A percentile compares a stretch with the other conserved stretches of the same genome.
Evolutionary conservation across 2,113 vertebrate species (phyloP).

Genomic region (Cichladusa arquata): DNA sequence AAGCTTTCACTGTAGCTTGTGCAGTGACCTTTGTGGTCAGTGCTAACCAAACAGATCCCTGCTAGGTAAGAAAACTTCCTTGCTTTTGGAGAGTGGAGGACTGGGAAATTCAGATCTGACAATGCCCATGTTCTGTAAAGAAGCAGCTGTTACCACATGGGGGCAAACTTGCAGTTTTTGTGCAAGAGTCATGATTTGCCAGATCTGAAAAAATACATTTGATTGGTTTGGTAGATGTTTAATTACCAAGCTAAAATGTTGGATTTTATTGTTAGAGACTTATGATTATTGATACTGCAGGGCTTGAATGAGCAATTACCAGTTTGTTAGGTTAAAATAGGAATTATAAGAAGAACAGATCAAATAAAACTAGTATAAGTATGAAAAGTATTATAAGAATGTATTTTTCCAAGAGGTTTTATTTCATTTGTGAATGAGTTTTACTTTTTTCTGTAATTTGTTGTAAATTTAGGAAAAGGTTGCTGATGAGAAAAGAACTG

Average conservation of each 20-base stretch:
- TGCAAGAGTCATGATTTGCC: neutral
- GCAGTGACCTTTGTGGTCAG: neutral
- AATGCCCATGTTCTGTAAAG: neutral
- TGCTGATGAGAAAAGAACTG: neutral
- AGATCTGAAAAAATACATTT: neutral
- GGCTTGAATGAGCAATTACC: neutral
- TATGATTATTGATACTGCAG: neutral
- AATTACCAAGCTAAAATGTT: neutral
- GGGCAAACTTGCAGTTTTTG: neutral
- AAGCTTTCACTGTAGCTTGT: neutral
- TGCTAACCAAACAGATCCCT: neutral
- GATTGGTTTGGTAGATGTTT: neutral
- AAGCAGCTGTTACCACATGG: neutral
- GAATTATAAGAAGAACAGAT: neutral
- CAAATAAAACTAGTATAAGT: neutral
- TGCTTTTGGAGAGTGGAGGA: neutral
- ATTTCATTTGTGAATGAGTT: neutral
- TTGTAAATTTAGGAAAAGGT: neutral
- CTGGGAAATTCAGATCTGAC: neutral
- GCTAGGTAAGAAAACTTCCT: neutral
- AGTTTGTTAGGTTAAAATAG: neutral
- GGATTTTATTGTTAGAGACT: neutral
- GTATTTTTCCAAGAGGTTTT: neutral
- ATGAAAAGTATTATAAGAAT: neutral
- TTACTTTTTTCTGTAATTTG: neutral